Evolutionary conservation across 2,888 invertebrate species (phyloP).

Genomic region (Frankliniella fusca): DNA sequence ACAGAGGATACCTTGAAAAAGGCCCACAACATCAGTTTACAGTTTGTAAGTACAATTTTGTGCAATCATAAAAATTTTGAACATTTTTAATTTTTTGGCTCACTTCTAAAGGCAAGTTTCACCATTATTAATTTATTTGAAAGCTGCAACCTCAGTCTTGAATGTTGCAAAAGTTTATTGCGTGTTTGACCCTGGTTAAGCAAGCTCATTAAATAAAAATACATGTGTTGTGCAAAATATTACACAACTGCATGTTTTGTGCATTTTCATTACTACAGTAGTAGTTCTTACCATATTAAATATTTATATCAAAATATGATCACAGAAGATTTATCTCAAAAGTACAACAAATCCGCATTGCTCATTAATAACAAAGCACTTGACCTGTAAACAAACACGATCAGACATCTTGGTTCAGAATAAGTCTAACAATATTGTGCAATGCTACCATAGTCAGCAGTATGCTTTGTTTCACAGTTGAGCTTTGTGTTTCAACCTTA

Average conservation of each 20-base stretch:
- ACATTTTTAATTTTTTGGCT: not conserved
- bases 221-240: not conserved
- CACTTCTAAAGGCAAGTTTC: not conserved
- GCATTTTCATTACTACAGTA: not conserved
- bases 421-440: no score
- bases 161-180: not conserved
- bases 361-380: not conserved
- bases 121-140: not conserved
- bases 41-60: not conserved
- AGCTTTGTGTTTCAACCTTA: not conserved
- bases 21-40: not conserved
- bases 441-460: no score
- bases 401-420: not conserved
- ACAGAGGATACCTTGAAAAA: not conserved
- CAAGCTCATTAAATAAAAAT: not conserved
- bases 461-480: slow-evolving; percentile 1
- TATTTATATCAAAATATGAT: slow-evolving; percentile 25
- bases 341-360: not conserved
- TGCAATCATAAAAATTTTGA: not conserved
- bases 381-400: not conserved
- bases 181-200: not conserved
- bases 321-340: not conserved
- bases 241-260: not conserved
- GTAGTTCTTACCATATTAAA: not conserved
- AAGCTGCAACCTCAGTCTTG: not conserved